Conservation (phyloP, 2,797 vertebrate genomes). For the Malurus splendens region DNA sequence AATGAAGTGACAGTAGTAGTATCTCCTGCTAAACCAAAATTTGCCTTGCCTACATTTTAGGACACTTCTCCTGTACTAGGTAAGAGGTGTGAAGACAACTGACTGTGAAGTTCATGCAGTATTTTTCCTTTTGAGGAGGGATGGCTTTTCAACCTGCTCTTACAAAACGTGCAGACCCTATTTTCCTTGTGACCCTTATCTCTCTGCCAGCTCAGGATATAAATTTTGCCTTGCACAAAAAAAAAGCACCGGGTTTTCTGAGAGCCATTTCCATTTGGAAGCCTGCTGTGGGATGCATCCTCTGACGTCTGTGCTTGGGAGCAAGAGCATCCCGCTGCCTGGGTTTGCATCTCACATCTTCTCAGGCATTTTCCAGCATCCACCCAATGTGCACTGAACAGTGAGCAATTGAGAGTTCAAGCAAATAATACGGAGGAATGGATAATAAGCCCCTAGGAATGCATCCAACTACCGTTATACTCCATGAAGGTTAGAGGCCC, state of each 20-base stretch:
- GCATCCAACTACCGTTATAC: neutral
- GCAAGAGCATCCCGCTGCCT: neutral
- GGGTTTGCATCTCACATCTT: conserved; percentile 16
- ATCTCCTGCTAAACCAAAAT: neutral
- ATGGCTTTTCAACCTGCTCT: neutral
- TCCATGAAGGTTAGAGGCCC: conserved; percentile 51
- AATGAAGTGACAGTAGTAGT: neutral
- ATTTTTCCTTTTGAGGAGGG: neutral
- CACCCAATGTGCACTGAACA: conserved; percentile 40
- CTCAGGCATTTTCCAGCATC: conserved; percentile 20
- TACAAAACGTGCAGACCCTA: neutral
- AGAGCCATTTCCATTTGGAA: neutral
- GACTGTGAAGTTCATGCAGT: neutral
- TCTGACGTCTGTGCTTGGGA: neutral
- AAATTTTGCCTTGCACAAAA: neutral
- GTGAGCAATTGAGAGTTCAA: conserved; percentile 64
- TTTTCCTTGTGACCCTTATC: neutral
- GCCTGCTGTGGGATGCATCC: neutral
- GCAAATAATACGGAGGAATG: conserved; percentile 52
- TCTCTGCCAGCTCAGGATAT: neutral
- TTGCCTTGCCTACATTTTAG: neutral
- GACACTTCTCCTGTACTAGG: neutral
- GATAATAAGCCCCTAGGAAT: conserved; percentile 46
- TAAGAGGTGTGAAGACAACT: neutral
- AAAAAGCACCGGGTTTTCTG: neutral